Evolutionary conservation across 2,113 vertebrate species (phyloP), one percentile per base, ranked within the genome.

Genomic region (Ginglymostoma cirratum): DNA sequence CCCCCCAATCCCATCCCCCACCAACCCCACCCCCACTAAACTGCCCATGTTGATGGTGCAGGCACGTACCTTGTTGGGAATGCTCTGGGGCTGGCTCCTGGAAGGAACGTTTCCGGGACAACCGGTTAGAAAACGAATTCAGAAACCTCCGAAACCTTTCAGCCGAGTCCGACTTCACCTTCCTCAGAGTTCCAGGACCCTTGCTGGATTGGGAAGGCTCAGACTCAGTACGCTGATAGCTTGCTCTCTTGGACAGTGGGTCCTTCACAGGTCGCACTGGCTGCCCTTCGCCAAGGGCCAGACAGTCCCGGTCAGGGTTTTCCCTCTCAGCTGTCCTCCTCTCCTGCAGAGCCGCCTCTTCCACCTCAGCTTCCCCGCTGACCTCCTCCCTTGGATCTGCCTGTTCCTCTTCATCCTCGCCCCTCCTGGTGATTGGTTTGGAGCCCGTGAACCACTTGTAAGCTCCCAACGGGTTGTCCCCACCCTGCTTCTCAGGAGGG

Each of bases 361-460:
- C 30, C 42, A n/a, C 38, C 69, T 7, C 48, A 17, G 8, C 94
- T 30, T 80, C 69, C 24, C 6, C 48, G 23, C 97, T n/a, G 97
- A 96, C 94, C 69, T 96, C 86, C 23, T 42, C 24, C 0, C 97
- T 97, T 96, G 7, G 3, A 70, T n/a, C 92, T 0, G 96, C 96
- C 5, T 92, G 27, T 96, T 85, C 42, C 42, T 96, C 97, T 0
- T 8, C 97, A 92, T 98, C 97, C 0, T 97, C 96, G 0, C 96
- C 87, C 67, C 98, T 98, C 30, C 97, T 96, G 34, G 97, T 83
- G 0, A 96, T 34, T 93, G 96, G 97, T 61, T 97, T 97, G 69
- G 97, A 96, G n/a, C 97, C 97, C 0, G 97, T 98, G 93, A 98
- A 97, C 98, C 98, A 98, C 96, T 97, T 97, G 97, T 98, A 98